These are phyloP conservation scores for Sardina pilchardus DNA, from an alignment of 2,113 vertebrate genomes.

Conservation along the genomic window DNA sequence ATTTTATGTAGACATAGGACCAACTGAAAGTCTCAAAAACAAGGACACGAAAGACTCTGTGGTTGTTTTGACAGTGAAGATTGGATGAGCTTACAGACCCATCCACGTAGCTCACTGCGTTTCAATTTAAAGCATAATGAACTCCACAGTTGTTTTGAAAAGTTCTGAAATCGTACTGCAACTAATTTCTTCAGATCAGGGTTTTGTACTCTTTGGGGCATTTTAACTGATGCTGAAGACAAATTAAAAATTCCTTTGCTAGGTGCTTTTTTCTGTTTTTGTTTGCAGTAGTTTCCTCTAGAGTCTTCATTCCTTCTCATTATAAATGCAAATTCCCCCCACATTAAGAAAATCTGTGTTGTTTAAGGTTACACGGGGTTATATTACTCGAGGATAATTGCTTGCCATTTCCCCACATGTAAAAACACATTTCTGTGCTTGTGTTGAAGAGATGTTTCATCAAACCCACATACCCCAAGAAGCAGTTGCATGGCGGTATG, in stretches of 20 bases:
- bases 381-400: conserved; percentile 43
- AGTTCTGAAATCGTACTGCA: neutral
- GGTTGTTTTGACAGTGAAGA: neutral
- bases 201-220: conserved; percentile 43
- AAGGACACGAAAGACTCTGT: neutral
- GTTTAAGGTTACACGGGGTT: conserved; percentile 48
- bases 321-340: conserved; percentile 50
- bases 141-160: neutral
- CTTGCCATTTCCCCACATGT: conserved; percentile 18
- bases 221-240: conserved; percentile 36
- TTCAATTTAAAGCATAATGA: neutral
- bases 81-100: neutral
- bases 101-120: neutral
- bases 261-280: conserved; percentile 20
- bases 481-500: neutral
- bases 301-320: conserved; percentile 41
- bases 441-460: conserved; percentile 6
- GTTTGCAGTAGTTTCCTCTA: conserved; percentile 40
- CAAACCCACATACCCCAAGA: neutral
- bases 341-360: conserved; percentile 40
- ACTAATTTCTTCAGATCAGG: conserved; percentile 37
- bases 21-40: neutral
- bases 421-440: conserved; percentile 25
- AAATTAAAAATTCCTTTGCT: conserved; percentile 49
- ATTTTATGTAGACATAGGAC: neutral